A percentile compares a stretch with the other conserved stretches of the same genome.
Conservation (phyloP, 2,797 vertebrate genomes). For the Squalus acanthias region DNA sequence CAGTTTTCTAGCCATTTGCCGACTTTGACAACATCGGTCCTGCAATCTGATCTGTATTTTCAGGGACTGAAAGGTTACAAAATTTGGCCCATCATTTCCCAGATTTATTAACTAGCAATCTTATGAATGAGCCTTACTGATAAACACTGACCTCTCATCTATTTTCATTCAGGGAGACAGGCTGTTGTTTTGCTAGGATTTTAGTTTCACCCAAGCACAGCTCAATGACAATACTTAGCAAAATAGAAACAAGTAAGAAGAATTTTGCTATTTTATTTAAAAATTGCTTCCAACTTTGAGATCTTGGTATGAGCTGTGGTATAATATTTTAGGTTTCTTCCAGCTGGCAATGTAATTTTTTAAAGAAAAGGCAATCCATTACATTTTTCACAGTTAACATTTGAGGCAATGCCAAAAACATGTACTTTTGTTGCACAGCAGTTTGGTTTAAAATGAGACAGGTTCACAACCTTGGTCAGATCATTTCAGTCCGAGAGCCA, state of each 20-base stretch:
- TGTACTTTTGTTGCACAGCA: neutral
- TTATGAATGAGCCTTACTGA: neutral
- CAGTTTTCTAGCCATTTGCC: neutral
- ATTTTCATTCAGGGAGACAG: neutral
- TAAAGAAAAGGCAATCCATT: neutral
- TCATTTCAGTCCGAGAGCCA: neutral
- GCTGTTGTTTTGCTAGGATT: neutral
- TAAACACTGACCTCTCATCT: neutral
- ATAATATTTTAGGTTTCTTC: neutral
- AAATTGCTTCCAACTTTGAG: conserved; percentile 7
- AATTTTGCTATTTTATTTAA: neutral
- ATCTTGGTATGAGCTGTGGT: neutral
- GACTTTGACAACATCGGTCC: neutral
- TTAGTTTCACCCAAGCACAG: neutral
- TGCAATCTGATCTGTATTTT: neutral
- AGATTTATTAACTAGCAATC: neutral
- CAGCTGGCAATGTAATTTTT: neutral
- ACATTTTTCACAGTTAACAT: neutral
- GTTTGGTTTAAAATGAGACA: neutral
- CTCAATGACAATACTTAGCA: neutral
- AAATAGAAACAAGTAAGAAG: neutral
- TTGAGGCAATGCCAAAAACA: neutral
- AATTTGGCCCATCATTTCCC: neutral
- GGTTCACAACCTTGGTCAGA: neutral
- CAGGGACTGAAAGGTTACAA: neutral